Conservation (phyloP, 2,113 vertebrate genomes). For the Nerophis ophidion region DNA sequence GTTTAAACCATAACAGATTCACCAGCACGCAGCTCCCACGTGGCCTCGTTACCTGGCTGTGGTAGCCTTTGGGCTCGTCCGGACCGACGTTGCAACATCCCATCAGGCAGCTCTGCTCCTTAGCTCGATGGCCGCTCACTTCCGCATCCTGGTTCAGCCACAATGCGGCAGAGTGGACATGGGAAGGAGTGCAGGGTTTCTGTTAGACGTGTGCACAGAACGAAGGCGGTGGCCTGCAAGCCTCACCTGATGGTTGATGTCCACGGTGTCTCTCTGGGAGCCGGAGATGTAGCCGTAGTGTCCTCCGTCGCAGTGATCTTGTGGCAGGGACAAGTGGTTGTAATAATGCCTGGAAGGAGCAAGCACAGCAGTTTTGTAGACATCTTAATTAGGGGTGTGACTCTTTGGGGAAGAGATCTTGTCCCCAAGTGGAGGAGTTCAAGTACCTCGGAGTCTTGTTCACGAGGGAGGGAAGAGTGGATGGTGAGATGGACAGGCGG, state of each 20-base stretch:
- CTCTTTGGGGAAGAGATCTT: neutral
- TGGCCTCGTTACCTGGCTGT: constrained; percentile 62
- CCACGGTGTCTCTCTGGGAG: constrained; percentile 61
- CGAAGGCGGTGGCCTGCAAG: neutral
- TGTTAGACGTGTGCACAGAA: no score
- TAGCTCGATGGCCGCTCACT: constrained; percentile 33
- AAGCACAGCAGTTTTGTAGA: constrained; percentile 5
- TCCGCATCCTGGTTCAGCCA: constrained; percentile 56
- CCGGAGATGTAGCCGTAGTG: constrained; percentile 67
- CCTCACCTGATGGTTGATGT: constrained; percentile 59
- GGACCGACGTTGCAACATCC: constrained; percentile 68
- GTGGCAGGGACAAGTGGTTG: constrained; percentile 63
- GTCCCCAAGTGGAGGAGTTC: no score
- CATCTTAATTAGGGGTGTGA: neutral
- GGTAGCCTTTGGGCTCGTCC: constrained; percentile 64
- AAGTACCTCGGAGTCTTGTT: no score
- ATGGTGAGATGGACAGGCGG: no score
- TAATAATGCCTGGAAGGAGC: constrained; percentile 55
- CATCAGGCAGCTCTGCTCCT: constrained; percentile 67
- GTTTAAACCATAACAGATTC: no score
- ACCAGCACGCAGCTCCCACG: neutral
- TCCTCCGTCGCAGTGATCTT: constrained; percentile 61
- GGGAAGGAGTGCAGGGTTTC: neutral
- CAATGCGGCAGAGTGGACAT: neutral
- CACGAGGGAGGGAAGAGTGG: no score